Base-by-base conservation (phyloP, 2,797 vertebrate species). In the Hippoglossus hippoglossus region DNA sequence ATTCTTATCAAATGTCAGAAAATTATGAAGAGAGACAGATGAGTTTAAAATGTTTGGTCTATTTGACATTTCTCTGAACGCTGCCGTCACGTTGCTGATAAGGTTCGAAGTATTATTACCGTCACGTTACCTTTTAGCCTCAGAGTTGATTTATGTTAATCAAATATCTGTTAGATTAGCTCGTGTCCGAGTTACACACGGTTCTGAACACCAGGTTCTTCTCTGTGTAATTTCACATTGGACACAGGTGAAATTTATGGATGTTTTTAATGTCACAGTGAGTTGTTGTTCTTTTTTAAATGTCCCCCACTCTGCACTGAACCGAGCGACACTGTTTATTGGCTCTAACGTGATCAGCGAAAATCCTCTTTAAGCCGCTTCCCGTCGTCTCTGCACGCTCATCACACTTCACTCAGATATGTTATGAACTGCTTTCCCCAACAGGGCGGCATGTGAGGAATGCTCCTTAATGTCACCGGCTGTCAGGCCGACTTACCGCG, bases 321-420 rank as follows among this genome's bases (percentile, higher is more conserved):
- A 67, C 64, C 25, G 25, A 64, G 39, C 19, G 36, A 73, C 71
- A 15, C 22, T 2, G 15, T 61, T 61, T 74, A 80, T 83, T 70
- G 81, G 65, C 85, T 79, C 67, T 10, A 39, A 74, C 64, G 15
- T 3, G 62, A 78, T 76, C 26, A 28, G 19, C 1, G 6, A 72
- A 13, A 84, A 81, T 77, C 83, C 80, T 67, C 67, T 46, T 11
- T 83, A 77, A 84, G 56, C 81, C 67, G 57, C 56, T 46, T 41
- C 59, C 67, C 51, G 50, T 77, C 52, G 49, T 73, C 77, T 57
- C 73, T 63, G 63, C 71, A 80, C 28, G 73, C 84, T 81, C 71
- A 56, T 77, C 80, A 83, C 56, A 60, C 83, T 78, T 87, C 83
- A 86, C 74, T 76, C 49, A 86, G 78, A 81, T 75, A 89, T 89